Evolutionary conservation across 2,888 invertebrate genomes (phyloP), one percentile per base, ranked within the genome.

Genomic region (Liopterus haemorrhoidalis): DNA sequence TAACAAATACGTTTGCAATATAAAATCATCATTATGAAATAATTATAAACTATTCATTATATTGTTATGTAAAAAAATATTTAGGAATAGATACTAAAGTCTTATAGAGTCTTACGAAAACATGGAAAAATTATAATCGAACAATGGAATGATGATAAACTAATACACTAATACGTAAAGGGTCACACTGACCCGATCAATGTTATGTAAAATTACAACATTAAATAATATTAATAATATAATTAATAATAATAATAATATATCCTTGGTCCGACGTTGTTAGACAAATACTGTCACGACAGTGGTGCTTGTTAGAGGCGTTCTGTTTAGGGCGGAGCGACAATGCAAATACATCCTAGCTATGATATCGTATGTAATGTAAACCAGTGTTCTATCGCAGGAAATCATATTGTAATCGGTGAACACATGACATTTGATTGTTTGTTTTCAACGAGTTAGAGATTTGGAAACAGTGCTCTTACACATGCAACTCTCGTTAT

Each of bases 11-110:
- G 64, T 63, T 60, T 54, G 51, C 55, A 62, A 62, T 55, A 52
- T 46, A 49, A 41, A 28, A 27, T 15, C 14, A 9, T 39, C 18
- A 31, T 28, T 49, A 49, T 46, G 38, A 42, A 49, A 47, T 32
- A 44, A 46, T 28, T 48, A 48, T 39, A 61, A 57, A 58, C 60
- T 60, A 56, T 61, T 61, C 62, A 64, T 61, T 64, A 60, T 63
- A 61, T 59, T 63, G 58, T 61, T 56, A 61, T 64, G 62, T 66
- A 67, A 66, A 67, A 66, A 67, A 66, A 67, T 67, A 66, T 64
- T 60, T 65, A 66, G 65, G 65, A 68, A 66, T 65, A 64, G 59
- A 60, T 63, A 64, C 62, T 64, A 54, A 66, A 66, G 66, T 67
- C 66, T 66, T 67, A 60, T 62, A 57, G 54, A 57, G 53, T 57